Evolutionary conservation across 92 coral and sea anemone species (phyloP).

Genomic region (Pocillopora grandis): DNA sequence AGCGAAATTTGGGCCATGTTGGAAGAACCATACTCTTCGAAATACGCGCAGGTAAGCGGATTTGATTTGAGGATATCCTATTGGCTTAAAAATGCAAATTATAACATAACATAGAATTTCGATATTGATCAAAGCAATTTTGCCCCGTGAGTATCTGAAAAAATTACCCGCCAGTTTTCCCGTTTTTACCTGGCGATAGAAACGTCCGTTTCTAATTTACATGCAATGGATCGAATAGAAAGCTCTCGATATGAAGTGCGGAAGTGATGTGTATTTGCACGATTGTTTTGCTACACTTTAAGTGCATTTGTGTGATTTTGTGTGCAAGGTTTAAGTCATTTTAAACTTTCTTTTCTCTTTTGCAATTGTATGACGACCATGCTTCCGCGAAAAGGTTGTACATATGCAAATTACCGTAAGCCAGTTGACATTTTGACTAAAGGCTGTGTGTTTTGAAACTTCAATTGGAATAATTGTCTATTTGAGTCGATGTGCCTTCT

Average conservation of each 20-base stretch:
- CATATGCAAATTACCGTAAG: conserved; percentile 32
- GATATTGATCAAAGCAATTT: conserved; percentile 21
- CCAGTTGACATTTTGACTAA: conserved; percentile 24
- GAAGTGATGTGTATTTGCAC: background rate
- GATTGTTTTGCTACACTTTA: background rate
- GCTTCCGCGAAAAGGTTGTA: background rate
- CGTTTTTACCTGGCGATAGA: background rate
- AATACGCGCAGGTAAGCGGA: conserved; percentile 89
- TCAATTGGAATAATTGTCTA: background rate
- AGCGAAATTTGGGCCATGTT: conserved; percentile 82
- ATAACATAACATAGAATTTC: conserved; percentile 4
- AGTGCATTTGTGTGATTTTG: background rate
- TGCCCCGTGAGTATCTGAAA: conserved; percentile 10
- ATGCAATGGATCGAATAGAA: conserved; percentile 1
- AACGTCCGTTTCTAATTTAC: conserved; percentile 9
- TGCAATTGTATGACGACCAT: background rate
- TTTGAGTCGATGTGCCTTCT: background rate
- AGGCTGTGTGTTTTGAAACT: conserved; percentile 12
- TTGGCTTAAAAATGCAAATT: conserved; percentile 11
- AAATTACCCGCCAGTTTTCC: background rate
- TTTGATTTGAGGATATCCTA: background rate
- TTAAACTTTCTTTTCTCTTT: background rate
- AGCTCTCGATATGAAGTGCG: conserved; percentile 14
- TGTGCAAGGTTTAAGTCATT: background rate
- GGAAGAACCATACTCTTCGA: conserved; percentile 95